A percentile compares a stretch with the other conserved stretches of the same genome.
Conservation (phyloP, 2,888 invertebrate species). For the Apodemia duryi region DNA sequence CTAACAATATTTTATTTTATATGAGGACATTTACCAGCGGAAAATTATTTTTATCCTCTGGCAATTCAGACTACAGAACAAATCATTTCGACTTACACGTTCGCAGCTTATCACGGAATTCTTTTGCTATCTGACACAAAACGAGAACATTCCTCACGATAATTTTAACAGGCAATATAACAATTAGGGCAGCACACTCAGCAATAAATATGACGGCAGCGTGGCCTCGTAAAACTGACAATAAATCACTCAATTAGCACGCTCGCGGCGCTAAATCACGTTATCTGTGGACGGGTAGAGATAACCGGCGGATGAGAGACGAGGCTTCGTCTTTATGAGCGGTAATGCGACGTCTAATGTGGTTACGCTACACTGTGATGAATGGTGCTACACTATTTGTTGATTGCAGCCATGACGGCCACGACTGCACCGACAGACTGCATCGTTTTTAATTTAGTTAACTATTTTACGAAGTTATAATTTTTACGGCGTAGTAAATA, state of each 20-base stretch:
- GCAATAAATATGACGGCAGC: constrained; percentile 21
- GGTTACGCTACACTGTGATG: constrained; percentile 19
- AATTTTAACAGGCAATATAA: background rate
- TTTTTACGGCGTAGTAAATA: background rate
- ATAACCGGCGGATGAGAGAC: constrained; percentile 15
- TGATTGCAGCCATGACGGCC: background rate
- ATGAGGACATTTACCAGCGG: no score
- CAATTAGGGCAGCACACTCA: constrained; percentile 1
- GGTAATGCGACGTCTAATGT: constrained; percentile 14
- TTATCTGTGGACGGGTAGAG: constrained; percentile 26
- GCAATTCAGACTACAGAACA: background rate
- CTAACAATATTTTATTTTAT: no score
- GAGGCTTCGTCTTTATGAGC: constrained; percentile 20
- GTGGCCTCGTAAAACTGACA: constrained; percentile 20
- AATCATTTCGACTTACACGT: background rate
- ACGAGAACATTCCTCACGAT: background rate
- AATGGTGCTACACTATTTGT: constrained; percentile 17
- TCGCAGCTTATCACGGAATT: background rate
- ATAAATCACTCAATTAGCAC: constrained; percentile 34
- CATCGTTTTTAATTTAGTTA: no score
- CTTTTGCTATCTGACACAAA: background rate
- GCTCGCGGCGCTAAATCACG: constrained; percentile 31
- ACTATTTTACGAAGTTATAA: no score
- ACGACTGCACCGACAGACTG: background rate
- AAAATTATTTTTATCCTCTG: background rate